phyloP scores from a whole-genome alignment of 1,140 invertebrate genomes.

The Argopecten irradians region DNA sequence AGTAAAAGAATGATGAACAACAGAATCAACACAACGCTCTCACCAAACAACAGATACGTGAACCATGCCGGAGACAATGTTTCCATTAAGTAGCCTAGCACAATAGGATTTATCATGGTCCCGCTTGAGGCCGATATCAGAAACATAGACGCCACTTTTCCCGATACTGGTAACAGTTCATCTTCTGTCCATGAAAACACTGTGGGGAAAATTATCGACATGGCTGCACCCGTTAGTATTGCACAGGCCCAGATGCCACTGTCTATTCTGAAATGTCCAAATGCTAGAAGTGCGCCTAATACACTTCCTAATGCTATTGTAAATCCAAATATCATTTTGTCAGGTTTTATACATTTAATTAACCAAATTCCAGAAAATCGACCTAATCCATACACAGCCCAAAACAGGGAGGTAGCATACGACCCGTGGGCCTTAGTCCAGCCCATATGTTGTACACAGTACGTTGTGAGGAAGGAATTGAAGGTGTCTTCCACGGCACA shows the following conservation, averaged over 20 bases:
- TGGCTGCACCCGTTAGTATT: slow-evolving; percentile 31
- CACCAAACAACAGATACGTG: slow-evolving; percentile 32
- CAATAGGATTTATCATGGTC: slow-evolving; percentile 35
- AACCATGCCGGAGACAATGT: slow-evolving; percentile 43
- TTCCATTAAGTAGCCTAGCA: slow-evolving; percentile 48
- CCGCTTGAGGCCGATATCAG: slow-evolving; percentile 24
- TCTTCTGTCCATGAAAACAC: slow-evolving; percentile 45
- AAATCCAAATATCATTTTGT: slow-evolving; percentile 33
- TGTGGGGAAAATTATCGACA: slow-evolving; percentile 44
- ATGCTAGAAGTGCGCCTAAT: slow-evolving; percentile 34
- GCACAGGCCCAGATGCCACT: slow-evolving; percentile 45
- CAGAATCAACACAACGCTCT: slow-evolving; percentile 4
- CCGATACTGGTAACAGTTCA: slow-evolving; percentile 37
- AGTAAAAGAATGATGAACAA: neutral
- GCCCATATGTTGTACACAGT: slow-evolving; percentile 35
- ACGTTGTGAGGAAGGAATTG: slow-evolving; percentile 36
- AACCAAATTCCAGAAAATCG: slow-evolving; percentile 43
- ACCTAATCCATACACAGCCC: slow-evolving; percentile 37
- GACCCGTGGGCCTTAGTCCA: slow-evolving; percentile 47
- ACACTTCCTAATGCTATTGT: neutral
- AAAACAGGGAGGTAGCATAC: slow-evolving; percentile 39
- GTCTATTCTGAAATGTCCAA: neutral
- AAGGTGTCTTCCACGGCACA: slow-evolving; percentile 44
- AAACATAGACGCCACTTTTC: slow-evolving; percentile 32
- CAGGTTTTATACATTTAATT: neutral